Evolutionary conservation across 2,797 vertebrate species (phyloP).

Genomic region (Myotis daubentonii): DNA sequence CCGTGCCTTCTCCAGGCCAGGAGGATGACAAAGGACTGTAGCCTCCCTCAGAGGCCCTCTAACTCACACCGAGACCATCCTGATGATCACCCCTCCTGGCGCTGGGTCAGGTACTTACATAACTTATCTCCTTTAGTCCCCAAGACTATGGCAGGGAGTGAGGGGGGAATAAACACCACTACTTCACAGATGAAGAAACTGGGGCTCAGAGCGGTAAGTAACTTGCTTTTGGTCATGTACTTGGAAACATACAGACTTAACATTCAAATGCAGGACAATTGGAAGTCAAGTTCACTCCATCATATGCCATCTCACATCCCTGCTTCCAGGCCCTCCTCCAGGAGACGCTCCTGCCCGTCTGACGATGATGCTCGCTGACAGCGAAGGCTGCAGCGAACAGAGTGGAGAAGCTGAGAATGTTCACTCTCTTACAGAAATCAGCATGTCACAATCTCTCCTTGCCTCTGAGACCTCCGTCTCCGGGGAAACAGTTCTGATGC

Average conservation of each 20-base stretch:
- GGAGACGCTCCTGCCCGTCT: not conserved
- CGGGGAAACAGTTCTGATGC: constrained; percentile 9
- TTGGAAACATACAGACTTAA: not conserved
- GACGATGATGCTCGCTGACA: not conserved
- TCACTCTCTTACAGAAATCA: constrained; percentile 15
- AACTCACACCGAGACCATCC: not conserved
- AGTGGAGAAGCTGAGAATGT: not conserved
- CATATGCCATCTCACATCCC: not conserved
- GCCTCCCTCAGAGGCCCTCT: not conserved
- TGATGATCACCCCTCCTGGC: not conserved
- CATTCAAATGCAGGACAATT: not conserved
- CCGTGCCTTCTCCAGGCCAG: not conserved
- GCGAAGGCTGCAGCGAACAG: not conserved
- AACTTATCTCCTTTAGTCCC: not conserved
- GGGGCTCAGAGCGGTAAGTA: not conserved
- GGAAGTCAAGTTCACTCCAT: not conserved
- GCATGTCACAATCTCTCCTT: not conserved
- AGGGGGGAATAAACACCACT: accelerated
- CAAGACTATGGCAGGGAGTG: accelerated
- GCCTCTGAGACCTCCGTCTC: not conserved
- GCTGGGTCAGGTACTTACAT: not conserved
- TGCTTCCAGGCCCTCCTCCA: not conserved
- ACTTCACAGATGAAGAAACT: not conserved
- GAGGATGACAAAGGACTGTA: constrained; percentile 48
- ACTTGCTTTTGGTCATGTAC: not conserved